Evolutionary conservation across 2,888 invertebrate genomes (phyloP), one percentile per base, ranked within the genome.

Genomic region (Lepidonotus clava): DNA sequence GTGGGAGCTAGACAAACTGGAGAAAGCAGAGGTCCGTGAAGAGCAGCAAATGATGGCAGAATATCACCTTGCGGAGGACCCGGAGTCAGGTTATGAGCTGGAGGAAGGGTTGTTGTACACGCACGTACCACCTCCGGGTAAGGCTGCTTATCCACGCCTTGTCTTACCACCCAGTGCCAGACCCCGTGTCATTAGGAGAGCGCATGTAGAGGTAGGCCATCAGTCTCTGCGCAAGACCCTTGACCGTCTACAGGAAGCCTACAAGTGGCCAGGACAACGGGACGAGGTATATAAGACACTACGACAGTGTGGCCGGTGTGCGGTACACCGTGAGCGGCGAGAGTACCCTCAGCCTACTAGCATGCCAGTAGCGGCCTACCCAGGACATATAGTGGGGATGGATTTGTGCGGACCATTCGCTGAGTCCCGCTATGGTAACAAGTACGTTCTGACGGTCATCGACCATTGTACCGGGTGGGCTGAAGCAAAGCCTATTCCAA

Each of bases 391-490:
- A 1, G 32, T 83, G 24, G 83, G 53, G 5, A 8, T 83, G 53
- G 83, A 83, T 32, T 28, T 83, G n/a, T 11, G 5, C 28, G 83
- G 83, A 4, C 83, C 83, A 46, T 51, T 83, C 4, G 28, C 53
- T 34, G 51, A 18, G 14, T 51, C 53, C 11, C 34, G 28, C 8
- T 51, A 83, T n/a, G 83, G 83, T 14, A 83, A 83, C 32, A 83
- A 56, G 36, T 83, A 83, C 36, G 8, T 56, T 28, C 34, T 83
- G 56, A 56, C 56, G 21, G 46, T 80, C 38, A 40, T 80, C 6
- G 80, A 80, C 24, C 80, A 80, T 24, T 80, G 38, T 28, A 24
- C 80, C 2, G 80, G 80, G 24, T 80, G 80, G 80, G 80, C 46
- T 14, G 80, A 80, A 41, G 28, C 21, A 2, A 2, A 40, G 4